These are phyloP conservation scores for Planiliza haematocheilus DNA, from an alignment of 2,113 vertebrate genomes.

Conservation along the genomic window DNA sequence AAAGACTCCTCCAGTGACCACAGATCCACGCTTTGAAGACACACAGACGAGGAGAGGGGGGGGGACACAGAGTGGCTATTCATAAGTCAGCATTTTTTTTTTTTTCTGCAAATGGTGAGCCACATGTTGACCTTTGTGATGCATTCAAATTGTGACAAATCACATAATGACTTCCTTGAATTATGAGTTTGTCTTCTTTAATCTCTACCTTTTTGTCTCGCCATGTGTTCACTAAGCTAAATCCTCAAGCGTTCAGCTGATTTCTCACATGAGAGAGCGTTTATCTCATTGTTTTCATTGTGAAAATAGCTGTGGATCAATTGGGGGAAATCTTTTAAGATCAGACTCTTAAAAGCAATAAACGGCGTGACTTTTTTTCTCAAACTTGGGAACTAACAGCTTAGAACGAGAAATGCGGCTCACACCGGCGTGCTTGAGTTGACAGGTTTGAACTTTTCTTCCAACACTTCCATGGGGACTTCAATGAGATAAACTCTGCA, in stretches of 20 bases:
- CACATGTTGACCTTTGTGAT: conserved; percentile 45
- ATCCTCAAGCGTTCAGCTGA: conserved; percentile 43
- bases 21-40: conserved; percentile 68
- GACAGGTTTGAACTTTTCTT: not conserved
- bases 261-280: conserved; percentile 52
- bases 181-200: conserved; percentile 48
- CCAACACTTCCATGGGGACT: not conserved
- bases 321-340: conserved; percentile 27
- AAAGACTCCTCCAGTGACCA: conserved; percentile 49
- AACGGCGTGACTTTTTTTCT: not conserved
- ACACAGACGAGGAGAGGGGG: conserved; percentile 24
- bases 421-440: not conserved
- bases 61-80: conserved; percentile 65
- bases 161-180: conserved; percentile 68
- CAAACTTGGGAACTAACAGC: not conserved
- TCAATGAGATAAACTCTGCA: not conserved
- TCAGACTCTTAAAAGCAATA: not conserved
- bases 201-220: conserved; percentile 52
- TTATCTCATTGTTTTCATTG: conserved; percentile 46
- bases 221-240: conserved; percentile 41
- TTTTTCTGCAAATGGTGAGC: conserved; percentile 42
- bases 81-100: conserved; percentile 64
- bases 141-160: conserved; percentile 73
- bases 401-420: not conserved
- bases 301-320: conserved; percentile 12